Percentiles rank a stretch among this genome's conserved stretches.
Conservation (phyloP, 2,113 vertebrate genomes). For the Neolamprologus caudopunctatus region DNA sequence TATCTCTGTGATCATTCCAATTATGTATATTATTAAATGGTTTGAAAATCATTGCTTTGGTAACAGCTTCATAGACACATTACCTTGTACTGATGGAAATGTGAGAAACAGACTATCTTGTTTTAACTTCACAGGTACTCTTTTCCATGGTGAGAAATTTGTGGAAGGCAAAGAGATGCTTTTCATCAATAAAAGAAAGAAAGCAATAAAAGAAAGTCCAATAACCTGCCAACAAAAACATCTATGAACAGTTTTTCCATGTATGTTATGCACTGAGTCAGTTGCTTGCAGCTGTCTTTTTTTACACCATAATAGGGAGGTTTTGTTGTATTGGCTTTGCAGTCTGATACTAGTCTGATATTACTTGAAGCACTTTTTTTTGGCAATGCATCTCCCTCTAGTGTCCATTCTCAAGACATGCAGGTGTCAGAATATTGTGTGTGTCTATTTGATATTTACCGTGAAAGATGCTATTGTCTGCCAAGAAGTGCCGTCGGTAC, state of each 20-base stretch:
- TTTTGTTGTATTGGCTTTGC: not conserved
- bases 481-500: constrained; percentile 89
- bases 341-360: not conserved
- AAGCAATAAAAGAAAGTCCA: not conserved
- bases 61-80: not conserved
- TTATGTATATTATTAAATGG: not conserved
- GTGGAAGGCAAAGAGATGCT: not conserved
- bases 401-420: constrained; percentile 31
- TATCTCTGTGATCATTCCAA: not conserved
- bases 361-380: not conserved
- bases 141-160: not conserved
- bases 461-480: constrained; percentile 87
- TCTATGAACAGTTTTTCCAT: not conserved
- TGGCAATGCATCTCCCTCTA: constrained; percentile 54
- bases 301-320: not conserved
- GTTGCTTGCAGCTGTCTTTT: not conserved
- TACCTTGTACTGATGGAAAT: not conserved
- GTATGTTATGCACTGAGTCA: not conserved
- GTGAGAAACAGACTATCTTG: not conserved
- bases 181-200: not conserved
- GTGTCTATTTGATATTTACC: constrained; percentile 67
- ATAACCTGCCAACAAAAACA: not conserved
- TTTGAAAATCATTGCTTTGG: not conserved
- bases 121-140: not conserved
- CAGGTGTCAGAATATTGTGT: not conserved